Conservation (phyloP, 2,113 vertebrate genomes). For the Ailuropoda melanoleuca region DNA sequence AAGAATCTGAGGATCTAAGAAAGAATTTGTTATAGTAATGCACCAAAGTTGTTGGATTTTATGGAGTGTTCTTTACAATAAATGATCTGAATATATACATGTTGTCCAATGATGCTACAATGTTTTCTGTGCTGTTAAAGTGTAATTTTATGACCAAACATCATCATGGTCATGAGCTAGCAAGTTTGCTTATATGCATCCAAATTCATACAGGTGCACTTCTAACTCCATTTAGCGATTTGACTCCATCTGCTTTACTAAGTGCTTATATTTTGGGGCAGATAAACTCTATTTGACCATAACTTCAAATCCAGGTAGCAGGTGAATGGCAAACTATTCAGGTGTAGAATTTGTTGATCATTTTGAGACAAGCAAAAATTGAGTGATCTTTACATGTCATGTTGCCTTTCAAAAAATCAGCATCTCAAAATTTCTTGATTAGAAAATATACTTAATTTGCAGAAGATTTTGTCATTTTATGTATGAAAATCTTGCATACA, state of each 20-base stretch:
- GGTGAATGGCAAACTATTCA: background rate
- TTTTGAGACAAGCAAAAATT: background rate
- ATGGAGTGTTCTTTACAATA: background rate
- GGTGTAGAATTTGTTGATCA: background rate
- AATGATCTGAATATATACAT: background rate
- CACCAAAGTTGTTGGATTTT: background rate
- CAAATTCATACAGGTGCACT: background rate
- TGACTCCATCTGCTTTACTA: background rate
- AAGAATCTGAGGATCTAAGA: background rate
- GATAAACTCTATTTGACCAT: background rate
- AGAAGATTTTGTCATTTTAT: slow-evolving; percentile 3
- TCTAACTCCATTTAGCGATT: background rate
- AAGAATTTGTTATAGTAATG: background rate
- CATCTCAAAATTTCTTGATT: slow-evolving; percentile 52
- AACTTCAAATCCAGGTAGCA: background rate
- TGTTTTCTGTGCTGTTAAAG: no score
- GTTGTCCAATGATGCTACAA: background rate
- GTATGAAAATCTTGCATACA: background rate
- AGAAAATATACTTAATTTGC: slow-evolving; percentile 34
- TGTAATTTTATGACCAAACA: background rate
- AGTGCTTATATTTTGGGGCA: background rate
- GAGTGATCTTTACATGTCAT: background rate
- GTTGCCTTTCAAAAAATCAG: slow-evolving; percentile 31
- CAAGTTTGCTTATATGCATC: fast-evolving
- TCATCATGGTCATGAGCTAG: background rate